Percentiles rank a stretch among this genome's conserved stretches.
phyloP scores from a whole-genome alignment of 1,140 invertebrate species.

The Calosoma granatense region DNA sequence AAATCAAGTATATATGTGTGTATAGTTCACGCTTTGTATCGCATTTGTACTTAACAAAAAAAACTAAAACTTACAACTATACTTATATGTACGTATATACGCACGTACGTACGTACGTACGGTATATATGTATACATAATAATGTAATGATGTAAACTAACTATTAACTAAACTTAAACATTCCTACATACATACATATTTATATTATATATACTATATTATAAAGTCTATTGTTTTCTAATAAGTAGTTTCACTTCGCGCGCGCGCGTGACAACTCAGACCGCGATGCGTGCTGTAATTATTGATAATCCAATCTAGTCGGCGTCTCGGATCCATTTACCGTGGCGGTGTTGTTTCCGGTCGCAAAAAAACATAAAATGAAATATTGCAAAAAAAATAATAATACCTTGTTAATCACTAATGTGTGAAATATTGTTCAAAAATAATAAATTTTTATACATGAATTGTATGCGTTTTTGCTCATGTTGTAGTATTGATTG shows the following conservation, averaged over 20 bases:
- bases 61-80: background rate
- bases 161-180: background rate
- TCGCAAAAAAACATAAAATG: background rate
- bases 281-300: too few species aligned
- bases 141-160: too few species aligned
- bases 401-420: constrained; percentile 2
- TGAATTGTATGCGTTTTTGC: constrained; percentile 25
- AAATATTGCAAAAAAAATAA: background rate
- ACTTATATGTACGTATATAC: background rate
- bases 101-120: too few species aligned
- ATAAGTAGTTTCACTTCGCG: background rate
- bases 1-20: background rate
- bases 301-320: constrained; percentile 9
- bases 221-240: constrained; percentile 5
- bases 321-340: background rate
- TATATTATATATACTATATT: background rate
- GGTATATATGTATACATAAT: too few species aligned
- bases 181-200: background rate
- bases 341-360: background rate
- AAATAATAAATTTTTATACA: constrained; percentile 27
- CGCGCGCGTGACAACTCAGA: background rate
- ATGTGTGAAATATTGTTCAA: constrained; percentile 18
- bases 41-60: background rate
- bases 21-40: constrained; percentile 7
- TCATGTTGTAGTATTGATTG: constrained; percentile 29